A percentile compares a stretch with the other conserved stretches of the same genome.
These are phyloP conservation scores for Anguilla japonica DNA, from an alignment of 2,113 vertebrate genomes.

Conservation along the genomic window DNA sequence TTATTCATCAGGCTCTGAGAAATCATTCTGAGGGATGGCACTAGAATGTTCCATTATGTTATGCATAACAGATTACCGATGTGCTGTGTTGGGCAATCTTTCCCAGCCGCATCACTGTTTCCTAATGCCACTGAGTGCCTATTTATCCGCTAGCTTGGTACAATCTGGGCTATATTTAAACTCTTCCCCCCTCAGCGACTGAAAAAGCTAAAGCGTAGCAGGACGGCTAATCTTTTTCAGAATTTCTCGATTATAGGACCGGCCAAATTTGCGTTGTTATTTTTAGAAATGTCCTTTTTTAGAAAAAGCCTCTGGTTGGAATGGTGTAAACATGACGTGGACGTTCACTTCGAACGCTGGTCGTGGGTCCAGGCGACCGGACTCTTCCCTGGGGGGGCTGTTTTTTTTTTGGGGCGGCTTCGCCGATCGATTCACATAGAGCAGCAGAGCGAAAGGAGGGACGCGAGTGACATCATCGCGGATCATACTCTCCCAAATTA, in stretches of 20 bases:
- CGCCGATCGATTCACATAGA: neutral
- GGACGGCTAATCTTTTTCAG: neutral
- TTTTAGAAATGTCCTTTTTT: constrained; percentile 15
- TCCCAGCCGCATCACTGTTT: neutral
- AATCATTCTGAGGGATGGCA: neutral
- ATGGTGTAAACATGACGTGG: neutral
- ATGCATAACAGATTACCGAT: neutral
- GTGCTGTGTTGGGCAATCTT: too few species aligned
- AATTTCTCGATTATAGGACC: constrained; percentile 1
- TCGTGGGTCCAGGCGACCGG: neutral
- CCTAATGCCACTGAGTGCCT: neutral
- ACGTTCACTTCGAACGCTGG: neutral
- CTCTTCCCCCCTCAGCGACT: neutral
- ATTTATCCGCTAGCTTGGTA: neutral
- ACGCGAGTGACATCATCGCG: neutral
- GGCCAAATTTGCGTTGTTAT: neutral
- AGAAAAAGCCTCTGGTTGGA: neutral
- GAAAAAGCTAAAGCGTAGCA: neutral
- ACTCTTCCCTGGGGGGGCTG: neutral
- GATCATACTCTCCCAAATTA: neutral
- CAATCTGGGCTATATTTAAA: neutral
- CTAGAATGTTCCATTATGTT: neutral
- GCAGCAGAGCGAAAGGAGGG: neutral
- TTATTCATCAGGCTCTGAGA: neutral
- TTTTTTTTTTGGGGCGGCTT: neutral